Evolutionary conservation across 2,888 invertebrate species (phyloP).

Genomic region (Drosophila stalkeri): DNA sequence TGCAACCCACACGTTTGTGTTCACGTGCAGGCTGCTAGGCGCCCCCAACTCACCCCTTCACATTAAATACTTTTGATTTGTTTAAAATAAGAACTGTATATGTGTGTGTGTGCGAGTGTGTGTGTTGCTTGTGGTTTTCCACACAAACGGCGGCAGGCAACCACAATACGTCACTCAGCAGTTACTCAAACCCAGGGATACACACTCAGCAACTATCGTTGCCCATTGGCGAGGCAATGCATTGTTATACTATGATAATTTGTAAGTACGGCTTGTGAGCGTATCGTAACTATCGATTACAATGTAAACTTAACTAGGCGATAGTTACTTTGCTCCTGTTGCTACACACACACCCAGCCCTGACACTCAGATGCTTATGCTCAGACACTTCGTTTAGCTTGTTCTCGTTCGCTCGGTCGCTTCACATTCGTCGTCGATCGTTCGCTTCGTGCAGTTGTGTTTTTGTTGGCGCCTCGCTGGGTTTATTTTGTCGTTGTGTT

Average conservation of each 20-base stretch:
- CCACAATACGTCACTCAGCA: slow-evolving; percentile 65
- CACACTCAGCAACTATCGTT: slow-evolving; percentile 19
- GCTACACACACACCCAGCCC: slow-evolving; percentile 25
- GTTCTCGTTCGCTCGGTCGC: slow-evolving; percentile 35
- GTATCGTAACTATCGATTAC: slow-evolving; percentile 2
- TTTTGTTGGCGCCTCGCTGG: slow-evolving; percentile 20
- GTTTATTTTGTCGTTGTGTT: slow-evolving; percentile 12
- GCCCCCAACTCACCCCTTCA: slow-evolving; percentile 9
- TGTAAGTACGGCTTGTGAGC: background rate
- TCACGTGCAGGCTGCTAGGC: slow-evolving; percentile 43
- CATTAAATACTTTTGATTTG: slow-evolving; percentile 62
- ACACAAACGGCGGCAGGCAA: slow-evolving; percentile 31
- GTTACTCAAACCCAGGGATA: slow-evolving; percentile 51
- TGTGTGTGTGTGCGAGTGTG: slow-evolving; percentile 25
- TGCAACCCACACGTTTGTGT: slow-evolving; percentile 54
- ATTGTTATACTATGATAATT: background rate
- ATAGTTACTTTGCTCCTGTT: slow-evolving; percentile 40
- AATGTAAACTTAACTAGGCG: background rate
- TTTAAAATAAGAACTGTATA: slow-evolving; percentile 58
- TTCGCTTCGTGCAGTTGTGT: slow-evolving; percentile 63
- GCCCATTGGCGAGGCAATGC: background rate
- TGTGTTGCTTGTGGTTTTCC: slow-evolving; percentile 33
- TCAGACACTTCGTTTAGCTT: slow-evolving; percentile 40
- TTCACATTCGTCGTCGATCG: slow-evolving; percentile 69
- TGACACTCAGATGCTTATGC: slow-evolving; percentile 35